Conservation (phyloP, 2,113 vertebrate species). For the Pelecanus crispus region DNA sequence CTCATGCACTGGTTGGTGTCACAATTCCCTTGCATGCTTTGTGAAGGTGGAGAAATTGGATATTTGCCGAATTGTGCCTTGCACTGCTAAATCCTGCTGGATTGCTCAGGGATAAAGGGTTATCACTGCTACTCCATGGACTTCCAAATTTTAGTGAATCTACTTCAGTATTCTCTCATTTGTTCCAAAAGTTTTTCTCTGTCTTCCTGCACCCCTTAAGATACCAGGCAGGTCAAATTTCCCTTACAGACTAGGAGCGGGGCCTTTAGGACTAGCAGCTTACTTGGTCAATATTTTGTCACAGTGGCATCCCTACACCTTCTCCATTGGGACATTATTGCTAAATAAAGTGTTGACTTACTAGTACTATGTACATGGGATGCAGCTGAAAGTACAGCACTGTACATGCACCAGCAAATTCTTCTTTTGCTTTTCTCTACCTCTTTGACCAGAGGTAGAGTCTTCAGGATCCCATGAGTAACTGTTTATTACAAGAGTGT, state of each 20-base stretch:
- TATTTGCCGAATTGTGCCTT: background rate
- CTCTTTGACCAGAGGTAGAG: background rate
- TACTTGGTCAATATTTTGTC: background rate
- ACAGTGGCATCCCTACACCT: background rate
- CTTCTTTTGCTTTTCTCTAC: background rate
- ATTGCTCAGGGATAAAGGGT: background rate
- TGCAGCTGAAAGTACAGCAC: background rate
- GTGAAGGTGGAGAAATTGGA: background rate
- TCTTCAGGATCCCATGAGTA: background rate
- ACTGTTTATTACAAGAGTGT: background rate
- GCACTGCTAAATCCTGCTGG: background rate
- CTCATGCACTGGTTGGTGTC: background rate
- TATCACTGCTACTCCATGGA: background rate
- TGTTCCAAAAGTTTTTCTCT: background rate
- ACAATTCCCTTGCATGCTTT: background rate
- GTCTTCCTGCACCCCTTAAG: background rate
- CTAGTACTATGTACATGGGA: too few relatives aligned
- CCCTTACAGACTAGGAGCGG: background rate
- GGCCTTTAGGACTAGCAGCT: background rate
- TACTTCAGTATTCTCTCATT: background rate
- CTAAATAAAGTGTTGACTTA: background rate
- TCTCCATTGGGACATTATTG: background rate
- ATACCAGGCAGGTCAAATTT: background rate
- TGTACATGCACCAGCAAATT: too few relatives aligned
- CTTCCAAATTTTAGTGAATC: background rate